These are phyloP conservation scores for Loripinus fragilis DNA, from an alignment of 2,888 invertebrate species.

Conservation along the genomic window DNA sequence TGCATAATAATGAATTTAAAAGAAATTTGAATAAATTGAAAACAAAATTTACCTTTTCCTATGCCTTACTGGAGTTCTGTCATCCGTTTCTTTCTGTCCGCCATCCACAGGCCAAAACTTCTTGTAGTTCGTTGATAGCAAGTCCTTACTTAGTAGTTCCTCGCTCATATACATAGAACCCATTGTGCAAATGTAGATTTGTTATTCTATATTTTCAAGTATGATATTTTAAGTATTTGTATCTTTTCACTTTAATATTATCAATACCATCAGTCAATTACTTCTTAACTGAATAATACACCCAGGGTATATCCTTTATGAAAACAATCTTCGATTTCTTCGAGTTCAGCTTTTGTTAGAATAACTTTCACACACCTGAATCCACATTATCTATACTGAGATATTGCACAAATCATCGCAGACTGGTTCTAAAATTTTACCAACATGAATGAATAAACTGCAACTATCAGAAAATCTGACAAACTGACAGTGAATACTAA, in stretches of 20 bases:
- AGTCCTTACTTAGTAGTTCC: conserved; percentile 34
- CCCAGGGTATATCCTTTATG: background rate
- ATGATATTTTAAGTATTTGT: background rate
- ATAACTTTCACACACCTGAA: no score
- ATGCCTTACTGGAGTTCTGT: background rate
- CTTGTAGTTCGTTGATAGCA: conserved; percentile 55
- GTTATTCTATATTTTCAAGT: background rate
- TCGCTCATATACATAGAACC: conserved; percentile 65
- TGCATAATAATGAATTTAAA: no score
- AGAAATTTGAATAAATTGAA: no score
- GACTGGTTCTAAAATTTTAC: no score
- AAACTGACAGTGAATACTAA: no score
- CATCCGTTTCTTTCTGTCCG: background rate
- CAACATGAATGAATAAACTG: no score
- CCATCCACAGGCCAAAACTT: conserved; percentile 53
- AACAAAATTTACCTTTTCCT: conserved; percentile 9
- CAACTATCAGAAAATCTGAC: no score
- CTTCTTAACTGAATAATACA: no score
- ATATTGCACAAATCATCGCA: no score
- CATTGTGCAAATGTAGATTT: conserved; percentile 46
- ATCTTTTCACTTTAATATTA: background rate
- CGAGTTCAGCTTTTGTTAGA: no score
- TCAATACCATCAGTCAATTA: background rate
- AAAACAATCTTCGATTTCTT: conserved; percentile 1
- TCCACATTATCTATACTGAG: no score